Evolutionary conservation across 2,113 vertebrate species (phyloP).

Genomic region (Chaetorhynchus papuensis): DNA sequence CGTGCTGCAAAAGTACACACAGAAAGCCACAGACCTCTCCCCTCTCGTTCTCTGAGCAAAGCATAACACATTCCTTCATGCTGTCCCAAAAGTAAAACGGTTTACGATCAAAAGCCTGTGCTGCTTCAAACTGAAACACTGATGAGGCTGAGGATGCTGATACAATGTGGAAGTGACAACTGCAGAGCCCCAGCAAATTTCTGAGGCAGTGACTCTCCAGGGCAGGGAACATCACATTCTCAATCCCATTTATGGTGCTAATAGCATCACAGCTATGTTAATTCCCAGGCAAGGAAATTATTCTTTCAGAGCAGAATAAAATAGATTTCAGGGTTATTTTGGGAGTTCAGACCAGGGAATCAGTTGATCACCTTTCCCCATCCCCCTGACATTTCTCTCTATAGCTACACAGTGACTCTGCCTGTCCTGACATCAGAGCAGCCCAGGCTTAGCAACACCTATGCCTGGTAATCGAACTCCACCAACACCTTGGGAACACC

Average conservation of each 20-base stretch:
- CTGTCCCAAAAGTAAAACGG: neutral
- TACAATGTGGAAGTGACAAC: neutral
- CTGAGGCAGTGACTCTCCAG: neutral
- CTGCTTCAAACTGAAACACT: neutral
- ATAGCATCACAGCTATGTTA: constrained; percentile 1
- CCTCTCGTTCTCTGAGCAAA: neutral
- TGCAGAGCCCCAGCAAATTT: neutral
- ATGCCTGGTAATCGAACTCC: neutral
- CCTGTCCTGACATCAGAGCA: neutral
- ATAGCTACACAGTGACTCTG: accelerated
- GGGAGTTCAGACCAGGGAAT: neutral
- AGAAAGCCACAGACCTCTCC: neutral
- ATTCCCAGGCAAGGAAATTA: constrained; percentile 4
- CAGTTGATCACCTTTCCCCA: neutral
- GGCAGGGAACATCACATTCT: constrained; percentile 30
- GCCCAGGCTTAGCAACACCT: neutral
- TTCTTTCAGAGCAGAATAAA: constrained; percentile 14
- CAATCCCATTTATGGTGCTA: neutral
- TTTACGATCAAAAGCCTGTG: neutral
- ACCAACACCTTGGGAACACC: accelerated
- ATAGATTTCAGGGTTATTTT: constrained; percentile 23
- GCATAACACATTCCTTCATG: neutral
- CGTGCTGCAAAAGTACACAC: neutral
- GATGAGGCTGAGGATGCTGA: neutral
- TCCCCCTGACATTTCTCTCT: neutral